Evolutionary conservation across 2,113 vertebrate species (phyloP), one percentile per base, ranked within the genome.

Genomic region (Chinchilla lanigera): DNA sequence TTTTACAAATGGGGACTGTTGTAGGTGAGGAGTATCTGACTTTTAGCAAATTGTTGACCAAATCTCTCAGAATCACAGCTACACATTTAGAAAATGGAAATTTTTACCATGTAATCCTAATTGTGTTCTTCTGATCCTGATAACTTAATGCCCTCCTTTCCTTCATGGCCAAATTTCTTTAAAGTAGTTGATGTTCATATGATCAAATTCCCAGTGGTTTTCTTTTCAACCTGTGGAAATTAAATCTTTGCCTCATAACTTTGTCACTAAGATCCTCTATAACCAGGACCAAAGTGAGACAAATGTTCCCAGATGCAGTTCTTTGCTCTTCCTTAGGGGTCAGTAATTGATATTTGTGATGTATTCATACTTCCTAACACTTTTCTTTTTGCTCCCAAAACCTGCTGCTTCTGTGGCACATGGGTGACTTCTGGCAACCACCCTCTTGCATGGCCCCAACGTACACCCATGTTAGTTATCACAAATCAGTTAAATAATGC

Each of bases 111-210:
- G 54, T 52, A 47, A 77, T 67, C 3, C 78, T 92, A 97, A n/a
- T 80, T 63, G 4, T 52, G 17, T 80, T 71, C 16, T 19, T 80
- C 6, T 86, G 47, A 83, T 77, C 50, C 33, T 71, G 24, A 5
- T 61, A 44, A 86, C 56, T 96, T 77, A 89, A 50, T 12, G 63
- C 4, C 11, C 0, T 81, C 22, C 41, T 71, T 94, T 38, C 8
- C 1, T 71, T 83, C 65, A 77, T 69, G 16, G 7, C 9, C 8
- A 75, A 54, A 17, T 86, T 54, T 89, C 47, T 85, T 65, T 47
- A 75, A 89, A 92, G 89, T 41, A 88, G 22, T 5, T 90, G n/a
- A 65, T 60, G 60, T 84, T 95, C 17, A 63, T 82, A 41, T n/a
- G n/a, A 50, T 52, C 16, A 52, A 84, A 58, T 75, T 84, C 16